Evolutionary conservation across 2,797 vertebrate genomes (phyloP), one percentile per base, ranked within the genome.

Genomic region (Protosalanx chinensis): DNA sequence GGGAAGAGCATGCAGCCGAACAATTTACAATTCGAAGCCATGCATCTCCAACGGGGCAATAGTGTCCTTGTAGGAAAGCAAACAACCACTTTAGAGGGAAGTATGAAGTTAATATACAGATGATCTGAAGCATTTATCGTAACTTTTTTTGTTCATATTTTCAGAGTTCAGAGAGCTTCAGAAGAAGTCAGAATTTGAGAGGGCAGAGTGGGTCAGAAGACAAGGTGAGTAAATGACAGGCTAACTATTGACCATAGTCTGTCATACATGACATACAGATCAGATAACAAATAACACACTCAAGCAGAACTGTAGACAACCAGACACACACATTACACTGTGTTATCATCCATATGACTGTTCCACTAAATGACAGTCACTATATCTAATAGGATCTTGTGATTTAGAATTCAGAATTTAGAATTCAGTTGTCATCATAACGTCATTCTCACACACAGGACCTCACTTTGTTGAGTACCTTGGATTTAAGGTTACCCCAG

Each of bases 401-500:
- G 37, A 41, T 12, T 12, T 8, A 10, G 0, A 12, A 41, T 41
- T 41, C 6, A 8, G 6, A 10, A 46, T 46, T 37, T 37, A 6
- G 6, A 37, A 37, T 37, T 46, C 41, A 46, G 41, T 46, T 12
- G 41, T 46, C 41, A 46, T 64, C 53, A 3, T 2, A 3, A 46
- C 2, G 12, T 3, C 13, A 12, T 68, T 68, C n/a, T 2, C 58
- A 1, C 71, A 61, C 81, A 77, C 82, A 99, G 98, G 98, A 88
- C 97, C 98, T 84, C 98, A 99, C 91, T 99, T 99, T 85, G 95
- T 96, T 64, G 95, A 99, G 84, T 95, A 98, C 81, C 93, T 99
- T 79, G 90, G 89, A 86, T 99, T 97, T 84, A 87, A 95, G 88
- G 97, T 99, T 83, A 98, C 96, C 0, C 71, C 79, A 35, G 95